Conservation (phyloP, 2,113 vertebrate genomes). For the Hippocampus abdominalis region DNA sequence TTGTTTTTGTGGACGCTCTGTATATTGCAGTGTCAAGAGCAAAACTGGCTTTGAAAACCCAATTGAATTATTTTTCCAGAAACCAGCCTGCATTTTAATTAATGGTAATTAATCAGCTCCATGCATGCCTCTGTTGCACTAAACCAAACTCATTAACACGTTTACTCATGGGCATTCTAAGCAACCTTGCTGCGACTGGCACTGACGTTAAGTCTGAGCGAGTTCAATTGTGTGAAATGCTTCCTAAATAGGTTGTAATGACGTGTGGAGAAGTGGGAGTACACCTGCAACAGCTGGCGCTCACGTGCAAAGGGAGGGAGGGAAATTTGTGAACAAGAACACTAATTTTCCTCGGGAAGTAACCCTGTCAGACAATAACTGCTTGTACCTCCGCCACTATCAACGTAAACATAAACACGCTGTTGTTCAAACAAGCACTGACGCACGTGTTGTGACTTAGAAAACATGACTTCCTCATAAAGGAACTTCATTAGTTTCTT, state of each 20-base stretch:
- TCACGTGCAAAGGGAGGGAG: neutral
- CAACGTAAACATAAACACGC: constrained; percentile 16
- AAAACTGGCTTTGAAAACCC: too few species aligned
- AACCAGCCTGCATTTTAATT: too few species aligned
- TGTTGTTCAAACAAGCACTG: constrained; percentile 29
- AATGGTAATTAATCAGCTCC: neutral
- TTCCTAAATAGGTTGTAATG: constrained; percentile 65
- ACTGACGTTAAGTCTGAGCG: constrained; percentile 30
- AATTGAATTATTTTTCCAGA: too few species aligned
- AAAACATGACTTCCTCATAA: constrained; percentile 35
- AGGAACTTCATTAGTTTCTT: constrained; percentile 50
- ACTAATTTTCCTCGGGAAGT: neutral
- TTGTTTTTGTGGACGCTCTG: too few species aligned
- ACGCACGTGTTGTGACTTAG: constrained; percentile 10
- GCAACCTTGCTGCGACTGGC: constrained; percentile 21
- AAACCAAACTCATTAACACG: constrained; percentile 38
- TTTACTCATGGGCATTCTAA: constrained; percentile 42
- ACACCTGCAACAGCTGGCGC: constrained; percentile 30
- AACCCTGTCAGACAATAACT: constrained; percentile 13
- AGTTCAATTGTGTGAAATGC: constrained; percentile 67
- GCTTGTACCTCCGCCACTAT: neutral
- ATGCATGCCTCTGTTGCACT: constrained; percentile 3
- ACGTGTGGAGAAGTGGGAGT: constrained; percentile 45
- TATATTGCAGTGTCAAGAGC: too few species aligned
- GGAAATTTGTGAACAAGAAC: neutral